Evolutionary conservation across 2,888 invertebrate species (phyloP), one percentile per base, ranked within the genome.

Genomic region (Euclidia mi): DNA sequence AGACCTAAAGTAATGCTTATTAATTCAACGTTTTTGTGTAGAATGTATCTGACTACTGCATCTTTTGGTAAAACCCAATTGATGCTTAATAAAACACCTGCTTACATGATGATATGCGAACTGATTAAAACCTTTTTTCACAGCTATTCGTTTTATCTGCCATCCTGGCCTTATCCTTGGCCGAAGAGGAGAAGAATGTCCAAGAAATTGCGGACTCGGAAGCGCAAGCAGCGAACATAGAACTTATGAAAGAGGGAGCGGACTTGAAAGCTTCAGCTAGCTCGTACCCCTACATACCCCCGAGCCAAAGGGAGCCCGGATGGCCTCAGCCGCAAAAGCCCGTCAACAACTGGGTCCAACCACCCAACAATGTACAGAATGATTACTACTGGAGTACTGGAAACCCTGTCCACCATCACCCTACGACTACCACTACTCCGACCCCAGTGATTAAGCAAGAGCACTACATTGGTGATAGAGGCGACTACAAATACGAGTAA

Each of bases 401-500:
- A 3, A 40, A 3, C 7, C n/a, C 15, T 6, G 31, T 14, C 20
- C 46, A 72, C 32, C 53, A 76, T 44, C 64, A 70, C 20, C 32
- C 67, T 17, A 43, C 81, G 1, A 60, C 79, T 0, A 85, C 85
- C 0, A 91, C 93, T 0, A 84, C 91, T 0, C 84, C 86, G 0
- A 78, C 87, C 4, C 60, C 94, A 1, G 87, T 95, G 34, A 88
- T 95, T 76, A 94, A 92, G 78, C 94, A 95, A 66, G 92, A 91
- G 52, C 91, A 91, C 53, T 81, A 68, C 32, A 81, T 79, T 40
- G 94, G 94, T 42, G 90, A 91, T 10, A 90, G 95, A 60, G 95
- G 95, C 56, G 87, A 90, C 73, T 95, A 95, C 79, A 94, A 88
- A 85, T 95, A 94, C 71, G 95, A 95, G 95, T 95, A 73, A 94